phyloP scores from a whole-genome alignment of 2,797 vertebrate species.

The Eospalax fontanierii region DNA sequence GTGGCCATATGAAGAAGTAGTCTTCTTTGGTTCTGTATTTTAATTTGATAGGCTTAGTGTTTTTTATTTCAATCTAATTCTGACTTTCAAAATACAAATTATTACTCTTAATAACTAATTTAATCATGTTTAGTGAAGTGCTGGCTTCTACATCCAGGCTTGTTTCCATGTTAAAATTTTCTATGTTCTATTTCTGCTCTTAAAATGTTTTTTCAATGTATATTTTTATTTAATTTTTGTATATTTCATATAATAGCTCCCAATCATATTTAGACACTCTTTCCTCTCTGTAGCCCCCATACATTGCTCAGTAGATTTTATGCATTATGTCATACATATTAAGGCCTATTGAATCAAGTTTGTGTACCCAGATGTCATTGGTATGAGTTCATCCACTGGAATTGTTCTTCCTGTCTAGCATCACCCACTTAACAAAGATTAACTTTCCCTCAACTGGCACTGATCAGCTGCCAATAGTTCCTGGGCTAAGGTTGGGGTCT shows the following conservation, averaged over 20 bases:
- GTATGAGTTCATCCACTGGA: too few relatives aligned
- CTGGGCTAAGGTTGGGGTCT: too few relatives aligned
- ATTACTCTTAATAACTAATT: slow-evolving; percentile 34
- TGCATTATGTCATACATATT: too few relatives aligned
- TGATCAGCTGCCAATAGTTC: too few relatives aligned
- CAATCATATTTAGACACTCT: not conserved
- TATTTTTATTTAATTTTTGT: not conserved
- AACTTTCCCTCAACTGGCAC: too few relatives aligned
- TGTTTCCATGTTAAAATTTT: not conserved
- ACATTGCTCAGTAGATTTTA: too few relatives aligned
- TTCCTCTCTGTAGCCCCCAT: accelerated
- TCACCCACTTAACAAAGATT: too few relatives aligned
- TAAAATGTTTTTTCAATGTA: too few relatives aligned
- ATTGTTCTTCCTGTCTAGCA: too few relatives aligned
- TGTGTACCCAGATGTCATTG: too few relatives aligned
- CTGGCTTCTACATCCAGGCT: not conserved
- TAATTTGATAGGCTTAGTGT: slow-evolving; percentile 4
- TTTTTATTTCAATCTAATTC: slow-evolving; percentile 26
- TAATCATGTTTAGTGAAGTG: not conserved
- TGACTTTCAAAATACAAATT: slow-evolving; percentile 50
- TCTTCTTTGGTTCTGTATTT: slow-evolving; percentile 11
- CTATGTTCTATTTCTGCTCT: not conserved
- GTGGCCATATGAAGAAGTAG: not conserved
- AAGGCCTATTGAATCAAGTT: too few relatives aligned
- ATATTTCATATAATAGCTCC: not conserved